Evolutionary conservation across 2,888 invertebrate genomes (phyloP).

Genomic region (Chrysomela aeneicollis): DNA sequence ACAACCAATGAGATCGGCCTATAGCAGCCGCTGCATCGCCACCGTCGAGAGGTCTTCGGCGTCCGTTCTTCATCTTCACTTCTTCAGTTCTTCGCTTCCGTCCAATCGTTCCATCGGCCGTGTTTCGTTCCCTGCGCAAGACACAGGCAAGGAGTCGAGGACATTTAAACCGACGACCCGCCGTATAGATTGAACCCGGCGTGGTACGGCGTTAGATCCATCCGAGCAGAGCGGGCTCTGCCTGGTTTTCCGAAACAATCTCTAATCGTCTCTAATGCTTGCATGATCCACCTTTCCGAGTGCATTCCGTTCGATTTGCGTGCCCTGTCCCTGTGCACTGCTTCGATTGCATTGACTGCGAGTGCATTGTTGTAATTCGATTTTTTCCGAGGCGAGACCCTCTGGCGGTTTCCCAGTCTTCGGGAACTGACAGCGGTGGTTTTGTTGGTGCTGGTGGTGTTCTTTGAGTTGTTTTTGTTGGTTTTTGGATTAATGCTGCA

Average conservation of each 20-base stretch:
- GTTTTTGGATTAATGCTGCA: conserved; percentile 14
- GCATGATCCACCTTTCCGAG: background rate
- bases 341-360: background rate
- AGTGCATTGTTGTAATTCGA: background rate
- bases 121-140: conserved; percentile 29
- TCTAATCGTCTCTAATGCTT: conserved; percentile 1
- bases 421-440: background rate
- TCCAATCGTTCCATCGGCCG: conserved; percentile 32
- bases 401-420: background rate
- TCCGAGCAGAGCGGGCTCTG: conserved; percentile 30
- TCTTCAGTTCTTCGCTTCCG: conserved; percentile 12
- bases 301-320: background rate
- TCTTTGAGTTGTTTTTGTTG: conserved; percentile 18
- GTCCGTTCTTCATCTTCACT: conserved; percentile 19
- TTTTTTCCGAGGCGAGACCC: background rate
- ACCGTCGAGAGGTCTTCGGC: background rate
- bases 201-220: conserved; percentile 27
- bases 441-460: conserved; percentile 17
- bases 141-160: conserved; percentile 44
- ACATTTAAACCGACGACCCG: conserved; percentile 44
- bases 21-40: background rate
- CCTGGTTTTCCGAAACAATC: conserved; percentile 44
- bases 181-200: conserved; percentile 49
- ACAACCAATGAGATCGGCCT: too few species aligned
- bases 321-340: too few species aligned